phyloP scores from a whole-genome alignment of 2,113 vertebrate species.

The Thryonomys swinderianus region DNA sequence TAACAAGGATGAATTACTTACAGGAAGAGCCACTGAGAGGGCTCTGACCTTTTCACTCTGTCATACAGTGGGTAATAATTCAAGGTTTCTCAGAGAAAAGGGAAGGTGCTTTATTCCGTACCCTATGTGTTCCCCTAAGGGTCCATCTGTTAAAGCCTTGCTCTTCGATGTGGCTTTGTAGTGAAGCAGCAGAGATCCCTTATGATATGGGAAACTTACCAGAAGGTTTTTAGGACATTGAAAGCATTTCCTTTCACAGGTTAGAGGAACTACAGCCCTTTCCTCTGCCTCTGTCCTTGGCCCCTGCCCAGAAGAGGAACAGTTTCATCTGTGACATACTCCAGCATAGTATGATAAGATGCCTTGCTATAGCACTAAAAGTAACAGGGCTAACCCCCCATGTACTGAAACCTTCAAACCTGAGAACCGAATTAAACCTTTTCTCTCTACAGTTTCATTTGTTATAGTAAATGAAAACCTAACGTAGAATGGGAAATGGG shows the following conservation, averaged over 20 bases:
- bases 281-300: background rate
- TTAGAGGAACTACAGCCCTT: background rate
- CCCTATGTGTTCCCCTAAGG: background rate
- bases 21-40: background rate
- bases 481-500: background rate
- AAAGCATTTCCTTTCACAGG: background rate
- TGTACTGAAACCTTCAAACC: background rate
- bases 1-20: constrained; percentile 34
- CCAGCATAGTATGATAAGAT: background rate
- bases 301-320: background rate
- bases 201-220: background rate
- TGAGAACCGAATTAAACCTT: background rate
- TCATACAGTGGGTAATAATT: constrained; percentile 15
- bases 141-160: background rate
- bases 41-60: background rate
- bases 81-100: constrained; percentile 26
- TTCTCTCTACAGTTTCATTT: background rate
- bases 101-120: background rate
- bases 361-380: background rate
- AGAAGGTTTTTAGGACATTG: background rate
- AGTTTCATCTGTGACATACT: background rate
- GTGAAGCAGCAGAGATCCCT: background rate
- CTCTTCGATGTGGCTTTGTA: background rate
- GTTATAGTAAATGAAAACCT: background rate
- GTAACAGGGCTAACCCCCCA: background rate